Evolutionary conservation across 2,888 invertebrate genomes (phyloP).

Genomic region (Polydesmus complanatus): DNA sequence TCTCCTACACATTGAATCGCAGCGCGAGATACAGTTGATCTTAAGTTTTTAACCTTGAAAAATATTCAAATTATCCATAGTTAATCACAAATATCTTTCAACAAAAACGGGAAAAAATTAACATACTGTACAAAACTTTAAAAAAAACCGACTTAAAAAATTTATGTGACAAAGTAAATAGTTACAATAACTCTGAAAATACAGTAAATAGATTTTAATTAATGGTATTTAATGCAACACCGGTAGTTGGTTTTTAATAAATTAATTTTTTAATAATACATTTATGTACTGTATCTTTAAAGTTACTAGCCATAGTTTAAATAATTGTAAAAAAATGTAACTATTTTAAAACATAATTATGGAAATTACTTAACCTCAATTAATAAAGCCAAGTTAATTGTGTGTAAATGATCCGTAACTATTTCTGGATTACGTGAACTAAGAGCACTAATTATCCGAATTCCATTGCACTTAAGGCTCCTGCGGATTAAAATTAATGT

Average conservation of each 20-base stretch:
- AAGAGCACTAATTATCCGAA: conserved; percentile 52
- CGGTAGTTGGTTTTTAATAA: no score
- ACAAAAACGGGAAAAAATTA: conserved; percentile 7
- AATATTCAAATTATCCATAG: no score
- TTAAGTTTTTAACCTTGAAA: conserved; percentile 64
- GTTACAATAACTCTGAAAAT: no score
- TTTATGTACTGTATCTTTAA: no score
- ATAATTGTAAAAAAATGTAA: no score
- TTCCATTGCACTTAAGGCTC: conserved; percentile 42
- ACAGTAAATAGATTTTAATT: no score
- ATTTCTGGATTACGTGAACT: conserved; percentile 50
- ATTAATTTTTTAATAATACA: no score
- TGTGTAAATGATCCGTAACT: conserved; percentile 47
- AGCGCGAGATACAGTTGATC: conserved; percentile 81
- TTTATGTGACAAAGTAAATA: no score
- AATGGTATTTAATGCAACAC: no score
- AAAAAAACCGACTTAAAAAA: no score
- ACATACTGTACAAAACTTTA: no score
- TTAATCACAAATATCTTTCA: background rate
- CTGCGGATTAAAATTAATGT: conserved; percentile 23
- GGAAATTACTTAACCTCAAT: conserved; percentile 25
- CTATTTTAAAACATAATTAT: conserved; percentile 7
- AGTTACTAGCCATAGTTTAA: no score
- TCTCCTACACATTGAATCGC: conserved; percentile 72
- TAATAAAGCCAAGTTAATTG: conserved; percentile 50